Base-by-base conservation (phyloP, 30 jellyfish, hydroid and myxozoan genomes). In the Turritopsis rubra region DNA sequence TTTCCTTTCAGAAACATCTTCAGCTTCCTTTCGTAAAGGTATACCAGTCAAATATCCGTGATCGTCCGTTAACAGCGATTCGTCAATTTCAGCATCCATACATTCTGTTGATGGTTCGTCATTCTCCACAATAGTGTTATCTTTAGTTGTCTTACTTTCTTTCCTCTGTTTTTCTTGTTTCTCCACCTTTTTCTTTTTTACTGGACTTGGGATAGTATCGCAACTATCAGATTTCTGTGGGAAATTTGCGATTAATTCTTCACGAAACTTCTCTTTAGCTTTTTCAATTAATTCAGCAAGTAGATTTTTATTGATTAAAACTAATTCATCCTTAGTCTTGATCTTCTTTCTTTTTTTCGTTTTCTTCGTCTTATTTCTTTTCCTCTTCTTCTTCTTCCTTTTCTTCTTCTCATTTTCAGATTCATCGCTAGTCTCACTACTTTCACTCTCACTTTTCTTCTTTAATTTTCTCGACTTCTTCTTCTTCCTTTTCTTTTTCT, bases 21-120 rank as follows among this genome's bases (percentile, higher is more conserved):
- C 77, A 16, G 28, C 30, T n/a, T 68, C 77, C 0, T 68, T 68
- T 8, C 77, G 28, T 68, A 68, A 27, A 0, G 77, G 77, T 7
- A 68, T 68, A 23, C 77, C 77, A 1, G 77, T 68, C 30, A 27
- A 27, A 68, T n/a, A 68, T 7, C 77, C 77, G 30, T 68, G 77
- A 41, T 41, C 60, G 60, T 41, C 60, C 21, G 30, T 68, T 27
- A 68, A 68, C 30, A 68, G 30, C 21, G 30, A n/a, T 19, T 68
- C 77, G 77, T 27, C 28, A 68, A 68, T 27, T 68, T 68, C 77
- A 7, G 77, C 21, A 68, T 68, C 77, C 19, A 68, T 17, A 68
- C 77, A 68, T 27, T 68, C 77, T 9, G 77, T 22, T 68, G 28
- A 27, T 18, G 21, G 22, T 23, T 60, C 73, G 19, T 60, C 73